A percentile compares a stretch with the other conserved stretches of the same genome.
Conservation (phyloP, 1,140 invertebrate species). For the Sitobion miscanthi region DNA sequence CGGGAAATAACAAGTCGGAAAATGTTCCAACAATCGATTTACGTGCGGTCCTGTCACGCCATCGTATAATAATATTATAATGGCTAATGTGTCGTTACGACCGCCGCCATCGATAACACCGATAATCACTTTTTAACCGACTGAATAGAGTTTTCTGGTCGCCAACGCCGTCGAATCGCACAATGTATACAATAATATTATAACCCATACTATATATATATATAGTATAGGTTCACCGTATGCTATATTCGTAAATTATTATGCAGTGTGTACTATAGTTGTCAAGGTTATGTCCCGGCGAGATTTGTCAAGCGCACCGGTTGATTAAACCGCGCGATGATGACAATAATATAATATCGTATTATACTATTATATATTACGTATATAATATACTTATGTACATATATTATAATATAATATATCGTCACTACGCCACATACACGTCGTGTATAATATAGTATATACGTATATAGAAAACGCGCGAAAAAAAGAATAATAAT, state of each 20-base stretch:
- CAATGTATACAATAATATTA: not conserved
- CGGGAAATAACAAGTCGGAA: not conserved
- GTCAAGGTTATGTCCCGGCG: not conserved
- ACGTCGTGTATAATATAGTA: no score
- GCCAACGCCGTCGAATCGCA: not conserved
- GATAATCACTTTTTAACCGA: slow-evolving; percentile 35
- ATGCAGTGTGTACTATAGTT: not conserved
- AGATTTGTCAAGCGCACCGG: not conserved
- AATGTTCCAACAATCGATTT: slow-evolving; percentile 24
- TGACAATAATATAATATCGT: not conserved
- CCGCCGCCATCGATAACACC: not conserved
- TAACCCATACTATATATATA: not conserved
- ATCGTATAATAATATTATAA: not conserved
- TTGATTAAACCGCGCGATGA: not conserved
- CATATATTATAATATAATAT: not conserved
- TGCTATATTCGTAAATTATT: not conserved
- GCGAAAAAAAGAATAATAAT: not conserved
- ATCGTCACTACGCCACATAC: not conserved
- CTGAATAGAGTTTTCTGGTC: not conserved
- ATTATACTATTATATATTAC: not conserved
- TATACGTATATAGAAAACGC: not conserved
- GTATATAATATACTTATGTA: not conserved
- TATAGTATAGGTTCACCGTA: not conserved
- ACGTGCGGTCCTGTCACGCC: slow-evolving; percentile 8
- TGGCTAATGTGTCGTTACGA: not conserved